Conservation (phyloP, 2,797 vertebrate species). For the Scolopax bukidnonensis region DNA sequence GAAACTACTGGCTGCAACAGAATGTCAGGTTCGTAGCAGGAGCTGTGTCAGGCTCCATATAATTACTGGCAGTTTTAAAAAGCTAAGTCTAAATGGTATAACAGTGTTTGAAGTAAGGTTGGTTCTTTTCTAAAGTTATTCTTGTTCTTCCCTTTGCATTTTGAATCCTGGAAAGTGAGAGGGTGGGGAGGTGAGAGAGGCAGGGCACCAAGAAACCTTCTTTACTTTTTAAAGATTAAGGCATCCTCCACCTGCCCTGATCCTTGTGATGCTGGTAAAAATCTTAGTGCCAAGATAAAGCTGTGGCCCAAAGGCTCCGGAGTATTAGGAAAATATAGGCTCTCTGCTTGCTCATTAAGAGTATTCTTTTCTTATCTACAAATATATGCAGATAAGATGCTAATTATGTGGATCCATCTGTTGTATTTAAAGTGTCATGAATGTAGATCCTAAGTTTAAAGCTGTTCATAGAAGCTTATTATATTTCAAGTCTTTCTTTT, state of each 20-base stretch:
- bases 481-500: constrained; percentile 40
- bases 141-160: background rate
- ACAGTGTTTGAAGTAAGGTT: background rate
- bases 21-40: background rate
- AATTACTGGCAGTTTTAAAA: background rate
- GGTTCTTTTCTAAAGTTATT: background rate
- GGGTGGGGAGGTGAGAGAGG: background rate
- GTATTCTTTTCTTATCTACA: constrained; percentile 53
- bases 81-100: background rate
- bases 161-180: background rate
- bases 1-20: background rate
- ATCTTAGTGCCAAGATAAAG: background rate
- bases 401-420: constrained; percentile 78
- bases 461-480: constrained; percentile 16
- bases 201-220: background rate
- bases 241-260: background rate
- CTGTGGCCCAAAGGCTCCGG: background rate
- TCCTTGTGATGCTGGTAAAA: background rate
- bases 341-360: constrained; percentile 41
- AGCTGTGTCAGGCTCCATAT: background rate
- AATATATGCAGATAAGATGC: constrained; percentile 73
- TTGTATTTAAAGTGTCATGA: constrained; percentile 57
- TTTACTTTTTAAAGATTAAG: background rate
- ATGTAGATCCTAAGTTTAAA: constrained; percentile 35
- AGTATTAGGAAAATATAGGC: background rate